Base-by-base conservation (phyloP, 2,888 invertebrate species). In the Oxyteleia sp. region DNA sequence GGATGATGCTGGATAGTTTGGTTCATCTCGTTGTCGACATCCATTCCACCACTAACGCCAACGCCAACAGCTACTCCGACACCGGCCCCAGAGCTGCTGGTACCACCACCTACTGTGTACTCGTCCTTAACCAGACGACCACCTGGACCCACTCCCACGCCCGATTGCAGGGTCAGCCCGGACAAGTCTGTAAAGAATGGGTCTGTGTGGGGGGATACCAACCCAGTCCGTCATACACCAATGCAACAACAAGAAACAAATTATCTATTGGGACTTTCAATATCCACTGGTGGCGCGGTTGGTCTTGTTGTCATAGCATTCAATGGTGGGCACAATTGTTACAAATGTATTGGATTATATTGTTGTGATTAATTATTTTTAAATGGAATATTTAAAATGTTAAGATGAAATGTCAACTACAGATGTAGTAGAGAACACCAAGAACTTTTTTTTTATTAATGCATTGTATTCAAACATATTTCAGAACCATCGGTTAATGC, bases 71-170 rank as follows among this genome's bases (percentile, higher is more conserved):
- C 93, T 61, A 94, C 93, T 55, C 94, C 94, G 88, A 94, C 91
- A 13, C 94, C 93, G 0, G 96, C 95, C 47, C 87, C 90, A 88
- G 94, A 94, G 20, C 88, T 87, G 74, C 88, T 87, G 23, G 86
- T 89, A 20, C 93, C 92, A 51, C 96, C 95, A 1, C 97, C 97
- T 18, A 97, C 97, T 55, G 97, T 96, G 93, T 98, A 98, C 93
- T 98, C 98, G 94, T 98, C 98, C 94, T 98, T 98, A 32, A 98
- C 97, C 87, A 98, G 94, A 87, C 98, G 95, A 90, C 97, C 96
- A 4, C 97, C 96, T 8, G 93, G 93, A 55, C 93, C 93, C 2
- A 93, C 93, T 32, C 93, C 93, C 23, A 94, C 94, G 8, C 96
- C 96, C 2, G 97, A 96, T 92, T 97, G 98, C 64, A 99, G 95